phyloP scores from a whole-genome alignment of 2,797 vertebrate species.

The Acanthiza pusilla region DNA sequence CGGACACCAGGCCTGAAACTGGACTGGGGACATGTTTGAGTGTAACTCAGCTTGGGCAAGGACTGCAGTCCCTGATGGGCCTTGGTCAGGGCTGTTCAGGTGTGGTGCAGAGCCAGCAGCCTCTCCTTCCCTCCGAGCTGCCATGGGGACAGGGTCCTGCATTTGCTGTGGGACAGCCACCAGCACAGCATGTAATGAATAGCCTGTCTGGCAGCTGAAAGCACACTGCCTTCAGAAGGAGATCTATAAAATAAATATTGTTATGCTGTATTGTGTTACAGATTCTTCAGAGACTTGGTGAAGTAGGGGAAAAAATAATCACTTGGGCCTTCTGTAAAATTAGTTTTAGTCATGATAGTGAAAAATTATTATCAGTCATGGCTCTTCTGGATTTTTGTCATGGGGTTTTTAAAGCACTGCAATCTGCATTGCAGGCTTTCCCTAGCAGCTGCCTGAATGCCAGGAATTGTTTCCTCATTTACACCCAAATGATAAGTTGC shows the following conservation, averaged over 20 bases:
- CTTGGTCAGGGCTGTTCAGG: not conserved
- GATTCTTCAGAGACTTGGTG: not conserved
- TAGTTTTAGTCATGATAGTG: not conserved
- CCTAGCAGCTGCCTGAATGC: not conserved
- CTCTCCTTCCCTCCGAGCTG: not conserved
- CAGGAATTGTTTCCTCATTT: not conserved
- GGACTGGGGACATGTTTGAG: not conserved
- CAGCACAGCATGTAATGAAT: not conserved
- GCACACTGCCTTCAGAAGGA: constrained; percentile 31
- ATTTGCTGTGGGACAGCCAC: not conserved
- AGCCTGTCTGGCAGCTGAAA: constrained; percentile 31
- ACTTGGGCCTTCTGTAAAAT: not conserved
- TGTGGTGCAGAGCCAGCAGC: not conserved
- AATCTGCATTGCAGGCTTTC: not conserved
- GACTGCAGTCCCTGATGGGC: not conserved
- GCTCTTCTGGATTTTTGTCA: not conserved
- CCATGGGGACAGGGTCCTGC: not conserved
- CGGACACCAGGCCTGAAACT: not conserved
- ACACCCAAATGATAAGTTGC: not conserved
- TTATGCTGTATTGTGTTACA: not conserved
- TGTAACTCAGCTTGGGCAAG: no score
- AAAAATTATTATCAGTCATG: not conserved
- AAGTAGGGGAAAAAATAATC: not conserved
- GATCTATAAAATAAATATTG: not conserved
- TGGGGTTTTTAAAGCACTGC: not conserved